Percentiles rank a stretch among this genome's conserved stretches.
These are phyloP conservation scores for Danionella dracula DNA, from an alignment of 2,797 vertebrate genomes.

Conservation along the genomic window DNA sequence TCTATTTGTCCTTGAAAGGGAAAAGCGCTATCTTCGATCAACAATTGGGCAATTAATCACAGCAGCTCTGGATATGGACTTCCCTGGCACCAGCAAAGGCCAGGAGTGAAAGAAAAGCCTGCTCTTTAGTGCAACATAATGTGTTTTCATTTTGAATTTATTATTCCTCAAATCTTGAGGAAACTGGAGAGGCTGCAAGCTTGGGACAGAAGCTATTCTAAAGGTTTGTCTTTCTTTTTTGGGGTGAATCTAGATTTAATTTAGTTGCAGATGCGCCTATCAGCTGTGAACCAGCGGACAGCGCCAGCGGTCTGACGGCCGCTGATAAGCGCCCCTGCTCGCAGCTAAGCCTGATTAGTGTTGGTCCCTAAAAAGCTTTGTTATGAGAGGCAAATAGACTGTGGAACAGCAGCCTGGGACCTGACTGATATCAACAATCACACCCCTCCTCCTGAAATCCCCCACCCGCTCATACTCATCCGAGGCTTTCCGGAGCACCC, in stretches of 20 bases:
- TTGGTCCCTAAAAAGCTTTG: conserved; percentile 52
- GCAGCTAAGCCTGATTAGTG: conserved; percentile 54
- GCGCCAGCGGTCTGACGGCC: conserved; percentile 43
- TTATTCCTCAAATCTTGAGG: conserved; percentile 35
- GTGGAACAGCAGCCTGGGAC: conserved; percentile 49
- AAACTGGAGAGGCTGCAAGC: conserved; percentile 23
- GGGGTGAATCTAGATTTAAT: conserved; percentile 51
- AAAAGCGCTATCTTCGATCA: conserved; percentile 43
- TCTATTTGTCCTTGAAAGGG: conserved; percentile 35
- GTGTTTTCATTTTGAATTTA: conserved; percentile 21
- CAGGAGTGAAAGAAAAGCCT: conserved; percentile 26
- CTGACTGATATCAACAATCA: conserved; percentile 53
- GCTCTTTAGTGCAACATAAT: conserved; percentile 12
- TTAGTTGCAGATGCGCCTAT: conserved; percentile 49
- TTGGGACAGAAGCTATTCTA: conserved; percentile 33
- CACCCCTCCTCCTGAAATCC: conserved; percentile 36
- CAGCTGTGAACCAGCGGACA: conserved; percentile 44
- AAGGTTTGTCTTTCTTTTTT: conserved; percentile 7
- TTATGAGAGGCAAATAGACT: conserved; percentile 56
- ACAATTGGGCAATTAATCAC: conserved; percentile 51
- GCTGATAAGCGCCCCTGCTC: conserved; percentile 33
- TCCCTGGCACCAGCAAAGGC: conserved; percentile 24
- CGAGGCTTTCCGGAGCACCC: conserved; percentile 29
- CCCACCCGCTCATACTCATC: conserved; percentile 22
- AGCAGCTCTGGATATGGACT: conserved; percentile 11